Evolutionary conservation across 2,113 vertebrate species (phyloP).

Genomic region (Erpornis zantholeuca): DNA sequence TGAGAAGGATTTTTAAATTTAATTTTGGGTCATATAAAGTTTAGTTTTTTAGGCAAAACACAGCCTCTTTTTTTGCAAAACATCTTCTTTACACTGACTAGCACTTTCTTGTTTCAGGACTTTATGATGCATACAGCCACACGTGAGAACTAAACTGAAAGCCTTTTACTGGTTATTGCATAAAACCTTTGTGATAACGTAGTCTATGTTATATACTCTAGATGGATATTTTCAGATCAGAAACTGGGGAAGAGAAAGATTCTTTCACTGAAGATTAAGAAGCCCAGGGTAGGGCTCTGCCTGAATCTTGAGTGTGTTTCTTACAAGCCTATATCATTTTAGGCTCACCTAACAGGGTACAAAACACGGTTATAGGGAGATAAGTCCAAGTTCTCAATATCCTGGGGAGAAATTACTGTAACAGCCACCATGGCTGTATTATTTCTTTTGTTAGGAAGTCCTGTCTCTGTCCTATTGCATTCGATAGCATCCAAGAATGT

Average conservation of each 20-base stretch:
- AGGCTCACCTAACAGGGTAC: background rate
- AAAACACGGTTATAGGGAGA: background rate
- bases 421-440: background rate
- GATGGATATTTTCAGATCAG: background rate
- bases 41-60: background rate
- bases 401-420: background rate
- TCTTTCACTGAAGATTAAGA: background rate
- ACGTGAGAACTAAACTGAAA: background rate
- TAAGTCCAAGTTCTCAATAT: background rate
- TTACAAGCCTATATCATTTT: accelerated
- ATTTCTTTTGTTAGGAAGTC: background rate
- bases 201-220: background rate
- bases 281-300: background rate
- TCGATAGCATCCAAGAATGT: background rate
- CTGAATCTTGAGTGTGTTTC: background rate
- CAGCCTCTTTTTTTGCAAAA: background rate
- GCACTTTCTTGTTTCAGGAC: background rate
- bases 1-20: background rate
- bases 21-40: background rate
- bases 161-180: background rate
- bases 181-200: background rate
- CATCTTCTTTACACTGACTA: background rate
- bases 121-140: background rate
- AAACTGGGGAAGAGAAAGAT: background rate
- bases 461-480: background rate